Evolutionary conservation across 1,140 invertebrate genomes (phyloP), one percentile per base, ranked within the genome.

Genomic region (Wasmannia auropunctata): DNA sequence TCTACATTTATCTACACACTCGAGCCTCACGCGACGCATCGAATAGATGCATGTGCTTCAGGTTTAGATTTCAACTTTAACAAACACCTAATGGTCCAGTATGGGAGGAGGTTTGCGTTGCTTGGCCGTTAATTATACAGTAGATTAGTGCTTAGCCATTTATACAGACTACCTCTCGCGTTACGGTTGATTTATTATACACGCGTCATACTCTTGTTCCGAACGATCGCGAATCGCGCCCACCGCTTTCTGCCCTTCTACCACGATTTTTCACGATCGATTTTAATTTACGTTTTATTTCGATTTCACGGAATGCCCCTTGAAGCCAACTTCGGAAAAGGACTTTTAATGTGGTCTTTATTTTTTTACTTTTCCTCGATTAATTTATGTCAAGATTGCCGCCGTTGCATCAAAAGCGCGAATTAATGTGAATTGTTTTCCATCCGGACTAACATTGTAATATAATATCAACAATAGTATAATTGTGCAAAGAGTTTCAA

Each of bases 61-160:
- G 76, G 80, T 89, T 89, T 79, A 90, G 75, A 81, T 90, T 87
- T 86, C 84, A 92, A 90, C 88, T 91, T 92, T 87, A 92, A 92
- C 89, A 92, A 90, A 92, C 87, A 85, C 84, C 84, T 92, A 91
- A 91, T 92, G 91, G 89, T 91, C 89, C 91, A 89, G 81, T 90
- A 90, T 72, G 83, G 88, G 80, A 90, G 88, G 86, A 90, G 86
- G 62, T 87, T 90, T 83, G 88, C 63, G 76, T 84, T 85, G 70
- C 67, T 79, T 88, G 86, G 86, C 84, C 65, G 56, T 76, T 88
- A 89, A 86, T 87, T 89, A 87, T 89, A 90, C 72, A 86, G 43
- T 90, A 87, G 63, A 87, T 90, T 87, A 90, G 65, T 86, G 88
- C 75, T 87, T 77, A 83, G 85, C 83, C 88, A 85, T 90, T 90